These are phyloP conservation scores for Anisognathus igniventris DNA, from an alignment of 2,797 vertebrate species.

Conservation along the genomic window DNA sequence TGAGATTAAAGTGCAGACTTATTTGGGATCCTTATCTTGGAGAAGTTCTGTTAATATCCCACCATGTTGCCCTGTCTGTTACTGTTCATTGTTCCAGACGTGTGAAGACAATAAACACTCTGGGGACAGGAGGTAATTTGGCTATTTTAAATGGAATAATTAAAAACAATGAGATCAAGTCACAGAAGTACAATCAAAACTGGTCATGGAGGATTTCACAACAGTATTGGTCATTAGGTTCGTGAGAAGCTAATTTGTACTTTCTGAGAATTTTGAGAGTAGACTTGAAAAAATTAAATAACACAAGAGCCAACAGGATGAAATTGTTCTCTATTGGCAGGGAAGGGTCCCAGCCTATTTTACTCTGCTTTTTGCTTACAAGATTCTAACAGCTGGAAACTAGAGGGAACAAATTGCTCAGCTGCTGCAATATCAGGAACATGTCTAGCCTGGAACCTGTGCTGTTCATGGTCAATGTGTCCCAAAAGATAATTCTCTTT, in stretches of 20 bases:
- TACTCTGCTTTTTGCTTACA: not conserved
- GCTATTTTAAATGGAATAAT: not conserved
- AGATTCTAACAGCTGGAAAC: not conserved
- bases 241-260: not conserved
- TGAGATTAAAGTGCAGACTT: not conserved
- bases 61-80: not conserved
- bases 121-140: not conserved
- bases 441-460: not conserved
- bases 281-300: not conserved
- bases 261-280: not conserved
- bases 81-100: not conserved
- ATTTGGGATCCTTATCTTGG: not conserved
- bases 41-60: not conserved
- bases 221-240: not conserved
- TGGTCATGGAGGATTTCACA: not conserved
- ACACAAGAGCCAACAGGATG: not conserved
- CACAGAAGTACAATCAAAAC: not conserved
- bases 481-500: not conserved
- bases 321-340: not conserved
- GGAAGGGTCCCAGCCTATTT: not conserved
- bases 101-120: not conserved
- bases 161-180: not conserved
- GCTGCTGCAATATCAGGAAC: not conserved
- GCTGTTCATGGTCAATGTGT: not conserved
- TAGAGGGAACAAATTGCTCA: not conserved